These are phyloP conservation scores for Bagarius yarrelli DNA, from an alignment of 2,113 vertebrate genomes.

Conservation along the genomic window DNA sequence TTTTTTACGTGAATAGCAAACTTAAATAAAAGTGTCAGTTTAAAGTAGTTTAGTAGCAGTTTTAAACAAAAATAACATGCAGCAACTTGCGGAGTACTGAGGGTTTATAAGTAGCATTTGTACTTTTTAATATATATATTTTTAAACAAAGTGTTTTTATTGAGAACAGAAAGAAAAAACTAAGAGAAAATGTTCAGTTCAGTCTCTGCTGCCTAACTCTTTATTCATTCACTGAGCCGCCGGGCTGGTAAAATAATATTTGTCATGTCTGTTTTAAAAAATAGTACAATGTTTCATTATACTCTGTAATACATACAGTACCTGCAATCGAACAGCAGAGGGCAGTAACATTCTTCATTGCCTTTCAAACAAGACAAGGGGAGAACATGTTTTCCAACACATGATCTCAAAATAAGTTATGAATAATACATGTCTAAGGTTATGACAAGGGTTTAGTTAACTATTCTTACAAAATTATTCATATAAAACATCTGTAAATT, in stretches of 20 bases:
- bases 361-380: neutral
- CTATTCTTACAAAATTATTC: neutral
- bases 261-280: neutral
- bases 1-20: slow-evolving; percentile 16
- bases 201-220: slow-evolving; percentile 8
- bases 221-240: neutral
- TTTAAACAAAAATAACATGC: neutral
- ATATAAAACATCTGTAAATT: neutral
- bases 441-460: neutral
- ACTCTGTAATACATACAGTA: neutral
- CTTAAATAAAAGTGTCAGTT: neutral
- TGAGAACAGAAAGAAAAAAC: neutral
- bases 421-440: neutral
- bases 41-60: neutral
- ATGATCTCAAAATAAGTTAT: neutral
- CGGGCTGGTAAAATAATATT: neutral
- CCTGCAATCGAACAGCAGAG: slow-evolving; percentile 36
- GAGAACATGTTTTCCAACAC: neutral
- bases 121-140: neutral
- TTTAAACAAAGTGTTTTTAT: too few relatives aligned
- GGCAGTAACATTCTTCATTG: slow-evolving; percentile 37
- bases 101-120: too few relatives aligned
- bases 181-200: neutral
- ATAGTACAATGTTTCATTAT: neutral
- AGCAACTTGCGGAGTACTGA: too few relatives aligned